phyloP scores from a whole-genome alignment of 2,113 vertebrate species.

The Onychorhynchus coronatus region DNA sequence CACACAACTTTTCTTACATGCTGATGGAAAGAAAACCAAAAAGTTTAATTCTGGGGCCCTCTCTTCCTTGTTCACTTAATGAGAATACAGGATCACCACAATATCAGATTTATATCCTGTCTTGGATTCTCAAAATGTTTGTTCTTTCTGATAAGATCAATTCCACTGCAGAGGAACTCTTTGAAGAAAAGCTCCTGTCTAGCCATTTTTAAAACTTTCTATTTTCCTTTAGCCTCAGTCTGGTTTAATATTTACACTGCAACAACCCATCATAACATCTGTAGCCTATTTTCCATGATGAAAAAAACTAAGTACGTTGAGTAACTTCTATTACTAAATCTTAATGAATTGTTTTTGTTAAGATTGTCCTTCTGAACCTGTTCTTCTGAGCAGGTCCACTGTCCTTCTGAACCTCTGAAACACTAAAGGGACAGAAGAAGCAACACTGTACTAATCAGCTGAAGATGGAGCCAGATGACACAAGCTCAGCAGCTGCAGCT shows the following conservation, averaged over 20 bases:
- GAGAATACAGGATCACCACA: not conserved
- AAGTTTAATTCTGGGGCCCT: not conserved
- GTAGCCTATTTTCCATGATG: not conserved
- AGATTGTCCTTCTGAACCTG: not conserved
- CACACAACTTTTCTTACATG: not conserved
- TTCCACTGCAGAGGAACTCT: slow-evolving; percentile 22
- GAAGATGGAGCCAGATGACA: not conserved
- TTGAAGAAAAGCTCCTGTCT: slow-evolving; percentile 67
- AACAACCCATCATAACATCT: slow-evolving; percentile 16
- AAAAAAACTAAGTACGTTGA: not conserved
- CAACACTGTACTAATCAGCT: not conserved
- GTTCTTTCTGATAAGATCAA: slow-evolving; percentile 63
- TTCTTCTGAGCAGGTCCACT: not conserved
- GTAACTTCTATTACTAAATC: not conserved
- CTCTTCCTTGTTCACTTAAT: not conserved
- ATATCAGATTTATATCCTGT: slow-evolving; percentile 17
- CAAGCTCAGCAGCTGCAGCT: not conserved
- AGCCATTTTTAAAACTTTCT: slow-evolving; percentile 25
- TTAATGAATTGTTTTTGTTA: not conserved
- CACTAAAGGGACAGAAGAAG: not conserved
- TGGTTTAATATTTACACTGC: slow-evolving; percentile 43
- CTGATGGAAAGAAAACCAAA: not conserved
- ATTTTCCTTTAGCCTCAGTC: not conserved
- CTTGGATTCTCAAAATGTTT: slow-evolving; percentile 17
- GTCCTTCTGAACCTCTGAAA: not conserved